These are phyloP conservation scores for Glandiceps talaboti DNA, from an alignment of 53 echinoderm and acorn worm genomes.

Conservation along the genomic window DNA sequence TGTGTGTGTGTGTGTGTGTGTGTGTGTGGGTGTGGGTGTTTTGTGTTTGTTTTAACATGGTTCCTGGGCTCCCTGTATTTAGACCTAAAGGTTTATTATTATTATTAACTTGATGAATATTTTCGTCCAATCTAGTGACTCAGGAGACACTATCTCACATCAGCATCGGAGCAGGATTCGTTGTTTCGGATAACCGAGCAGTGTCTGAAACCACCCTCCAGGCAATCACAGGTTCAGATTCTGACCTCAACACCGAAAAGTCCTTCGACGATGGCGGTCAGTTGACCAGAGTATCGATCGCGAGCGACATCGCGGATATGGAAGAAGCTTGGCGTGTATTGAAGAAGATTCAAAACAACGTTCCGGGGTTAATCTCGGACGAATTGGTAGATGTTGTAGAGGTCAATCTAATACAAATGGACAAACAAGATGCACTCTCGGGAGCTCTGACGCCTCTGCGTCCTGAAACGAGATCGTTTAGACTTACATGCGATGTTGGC, in stretches of 20 bases:
- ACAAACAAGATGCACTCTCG: neutral
- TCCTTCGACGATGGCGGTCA: neutral
- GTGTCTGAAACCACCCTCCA: neutral
- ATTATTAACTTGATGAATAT: too few relatives aligned
- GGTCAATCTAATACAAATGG: neutral
- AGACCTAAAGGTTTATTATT: neutral
- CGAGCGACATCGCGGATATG: neutral
- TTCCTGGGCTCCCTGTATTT: neutral
- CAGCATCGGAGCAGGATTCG: neutral
- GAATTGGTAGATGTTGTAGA: neutral
- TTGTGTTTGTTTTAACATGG: neutral
- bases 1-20: too few relatives aligned
- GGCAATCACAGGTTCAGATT: neutral
- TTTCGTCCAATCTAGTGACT: neutral
- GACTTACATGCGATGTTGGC: too few relatives aligned
- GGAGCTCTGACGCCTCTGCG: neutral
- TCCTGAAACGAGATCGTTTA: too few relatives aligned
- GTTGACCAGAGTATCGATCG: neutral
- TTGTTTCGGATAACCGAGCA: neutral
- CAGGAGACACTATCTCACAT: neutral
- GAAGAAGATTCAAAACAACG: neutral
- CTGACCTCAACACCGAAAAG: neutral
- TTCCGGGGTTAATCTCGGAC: neutral
- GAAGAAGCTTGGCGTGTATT: neutral
- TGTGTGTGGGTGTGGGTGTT: too few relatives aligned